phyloP scores from a whole-genome alignment of 1,140 invertebrate species.

The Odontomachus brunneus region DNA sequence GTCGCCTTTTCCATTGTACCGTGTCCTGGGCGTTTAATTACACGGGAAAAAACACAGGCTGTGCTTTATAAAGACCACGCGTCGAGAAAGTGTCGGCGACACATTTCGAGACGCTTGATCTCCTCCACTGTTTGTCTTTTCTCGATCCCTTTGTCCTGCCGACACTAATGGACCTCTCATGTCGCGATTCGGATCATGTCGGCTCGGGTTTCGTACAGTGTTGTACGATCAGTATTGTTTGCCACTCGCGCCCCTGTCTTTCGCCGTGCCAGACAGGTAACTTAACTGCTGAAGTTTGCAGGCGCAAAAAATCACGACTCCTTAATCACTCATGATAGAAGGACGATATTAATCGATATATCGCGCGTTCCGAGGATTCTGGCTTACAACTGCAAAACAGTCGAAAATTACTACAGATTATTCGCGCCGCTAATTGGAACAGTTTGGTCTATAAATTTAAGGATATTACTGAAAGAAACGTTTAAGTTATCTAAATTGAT shows the following conservation, averaged over 20 bases:
- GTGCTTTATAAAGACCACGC: slow-evolving; percentile 13
- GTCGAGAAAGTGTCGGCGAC: slow-evolving; percentile 38
- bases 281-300: slow-evolving; percentile 32
- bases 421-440: no score
- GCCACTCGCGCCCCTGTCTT: slow-evolving; percentile 32
- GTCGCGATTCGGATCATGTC: neutral
- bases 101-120: slow-evolving; percentile 51
- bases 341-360: neutral
- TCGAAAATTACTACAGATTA: no score
- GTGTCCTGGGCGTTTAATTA: slow-evolving; percentile 64
- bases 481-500: no score
- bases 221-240: slow-evolving; percentile 36
- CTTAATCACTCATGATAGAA: slow-evolving; percentile 17
- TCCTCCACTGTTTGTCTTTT: slow-evolving; percentile 41
- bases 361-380: no score
- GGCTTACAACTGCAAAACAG: no score
- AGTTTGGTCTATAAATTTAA: no score
- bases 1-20: slow-evolving; percentile 59
- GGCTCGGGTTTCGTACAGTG: slow-evolving; percentile 10
- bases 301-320: neutral
- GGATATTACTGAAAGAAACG: no score
- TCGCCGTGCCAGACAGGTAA: slow-evolving; percentile 34
- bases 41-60: slow-evolving; percentile 48
- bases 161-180: slow-evolving; percentile 47
- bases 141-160: slow-evolving; percentile 45